Base-by-base conservation (phyloP, 2,888 invertebrate genomes). In the Caenorhabditis panamensis region DNA sequence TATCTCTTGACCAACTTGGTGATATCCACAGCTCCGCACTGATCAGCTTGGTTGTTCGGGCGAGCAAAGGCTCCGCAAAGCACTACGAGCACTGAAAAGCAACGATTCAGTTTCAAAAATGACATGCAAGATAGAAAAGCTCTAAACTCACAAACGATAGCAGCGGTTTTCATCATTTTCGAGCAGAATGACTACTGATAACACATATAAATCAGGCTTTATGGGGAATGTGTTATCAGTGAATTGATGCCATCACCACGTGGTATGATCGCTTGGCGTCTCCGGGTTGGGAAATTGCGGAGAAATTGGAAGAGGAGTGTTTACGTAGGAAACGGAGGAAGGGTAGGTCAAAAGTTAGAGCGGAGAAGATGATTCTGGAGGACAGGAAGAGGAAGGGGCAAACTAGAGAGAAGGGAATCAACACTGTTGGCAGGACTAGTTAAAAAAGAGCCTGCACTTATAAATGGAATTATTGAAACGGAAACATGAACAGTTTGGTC, bases 11-110 rank as follows among this genome's bases (percentile, higher is more conserved):
- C 28, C 44, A 62, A 22, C 16, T 80, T 72, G 18, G 67, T 72
- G 41, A 83, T 73, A 24, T 71, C 79, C 8, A 79, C 78, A 4
- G 83, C 83, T 78, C 83, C 83, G 44, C 83, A 83, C 47, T 83
- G 67, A 54, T 83, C 83, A 37, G 53, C 79, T n/a, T 72, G 62
- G 3, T 20, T n/a, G 6, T 44, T 59, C 20, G 59, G 59, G 16
- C 22, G 41, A 18, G 73, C 73, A 1, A 20, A 64, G 2, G 64
- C n/a, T 8, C 26, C 59, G 13, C 56, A 73, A 9, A 64, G 36
- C n/a, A 73, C 51, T 8, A 64, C 73, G 37, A 66, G 41, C 36
- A 51, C 73, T 73, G 37, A 20, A 67, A 28, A 18, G 28, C 2
- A 67, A 20, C 1, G 18, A 54, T 26, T 20, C n/a, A 6, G 2